Evolutionary conservation across 2,888 invertebrate species (phyloP), one percentile per base, ranked within the genome.

Genomic region (Opisthograptis luteolata): DNA sequence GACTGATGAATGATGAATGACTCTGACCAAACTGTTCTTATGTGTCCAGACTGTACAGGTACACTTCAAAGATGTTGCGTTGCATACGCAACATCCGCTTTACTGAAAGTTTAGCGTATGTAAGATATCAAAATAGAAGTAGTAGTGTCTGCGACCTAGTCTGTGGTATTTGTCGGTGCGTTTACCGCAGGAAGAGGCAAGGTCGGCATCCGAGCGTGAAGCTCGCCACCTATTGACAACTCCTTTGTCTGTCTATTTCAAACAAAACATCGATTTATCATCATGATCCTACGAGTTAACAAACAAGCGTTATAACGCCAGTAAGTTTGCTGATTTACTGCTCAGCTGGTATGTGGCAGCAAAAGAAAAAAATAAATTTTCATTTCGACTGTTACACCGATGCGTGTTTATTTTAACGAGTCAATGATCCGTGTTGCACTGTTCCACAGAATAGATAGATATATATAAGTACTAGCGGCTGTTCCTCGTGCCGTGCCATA

Each of bases 181-280:
- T 67, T 66, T 69, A 3, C 60, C 65, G 72, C 85, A 87, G 84
- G 87, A 87, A 84, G 79, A 80, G 82, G 84, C 87, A 88, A 87
- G 85, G 87, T 83, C 87, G 84, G 87, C 86, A 74, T 62, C 76
- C 84, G 82, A 82, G 76, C 89, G 85, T 89, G 81, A 85, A 87
- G 78, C 82, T 81, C 79, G 79, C 71, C 76, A 76, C 78, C 44
- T 71, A 81, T 79, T 81, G 81, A 81, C 82, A 78, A 74, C 73
- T 66, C 58, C 65, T 64, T 63, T 17, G n/a, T 17, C 10, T 63
- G 58, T 62, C 49, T 46, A 44, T 47, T 51, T 49, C 37, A 49
- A 46, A 53, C 50, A 39, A 48, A 47, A 54, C 44, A 14, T 36
- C 46, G 44, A 36, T 27, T 43, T 15, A 36, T 37, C 41, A 45